Evolutionary conservation across 2,797 vertebrate genomes (phyloP), one percentile per base, ranked within the genome.

Genomic region (Tarsius wallacei): DNA sequence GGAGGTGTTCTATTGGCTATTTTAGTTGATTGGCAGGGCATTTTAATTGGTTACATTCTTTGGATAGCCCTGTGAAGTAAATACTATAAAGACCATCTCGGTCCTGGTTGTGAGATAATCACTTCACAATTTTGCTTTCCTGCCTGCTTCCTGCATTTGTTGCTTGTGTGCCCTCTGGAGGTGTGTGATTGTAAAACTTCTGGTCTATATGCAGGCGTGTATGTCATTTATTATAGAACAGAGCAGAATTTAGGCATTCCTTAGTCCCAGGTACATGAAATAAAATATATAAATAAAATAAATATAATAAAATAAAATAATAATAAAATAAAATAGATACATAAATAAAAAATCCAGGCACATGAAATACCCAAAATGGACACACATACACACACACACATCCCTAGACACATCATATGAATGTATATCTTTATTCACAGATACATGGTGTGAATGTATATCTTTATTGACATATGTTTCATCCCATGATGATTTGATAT

Each of bases 181-280:
- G 15, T 66, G 11, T 63, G 11, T 59, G 66, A 61, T 63, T 95
- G 76, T 74, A 59, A 42, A 55, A 85, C 53, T 74, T 77, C 24
- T 76, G 26, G 13, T 53, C 31, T 85, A 24, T 82, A 42, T 76
- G n/a, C n/a, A 71, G 31, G 77, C 42, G 47, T 31, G 36, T 15
- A 66, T 81, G n/a, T 21, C 36, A 55, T 71, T 85, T 90, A 76
- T 68, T 88, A 78, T 24, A 80, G 14, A 82, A 12, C 63, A 87
- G 22, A 84, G 17, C 28, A 89, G 22, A 24, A 89, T 78, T 94
- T 91, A 88, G 26, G 2, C 17, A 47, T 80, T 80, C 15, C 33
- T 87, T 91, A 28, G 22, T 89, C 95, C 36, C 55, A 91, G 26
- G 86, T 51, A 70, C 74, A 51, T 31, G 42, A 93, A 74, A 57